A percentile compares a stretch with the other conserved stretches of the same genome.
phyloP scores from a whole-genome alignment of 2,113 vertebrate genomes.

The Reinhardtius hippoglossoides region DNA sequence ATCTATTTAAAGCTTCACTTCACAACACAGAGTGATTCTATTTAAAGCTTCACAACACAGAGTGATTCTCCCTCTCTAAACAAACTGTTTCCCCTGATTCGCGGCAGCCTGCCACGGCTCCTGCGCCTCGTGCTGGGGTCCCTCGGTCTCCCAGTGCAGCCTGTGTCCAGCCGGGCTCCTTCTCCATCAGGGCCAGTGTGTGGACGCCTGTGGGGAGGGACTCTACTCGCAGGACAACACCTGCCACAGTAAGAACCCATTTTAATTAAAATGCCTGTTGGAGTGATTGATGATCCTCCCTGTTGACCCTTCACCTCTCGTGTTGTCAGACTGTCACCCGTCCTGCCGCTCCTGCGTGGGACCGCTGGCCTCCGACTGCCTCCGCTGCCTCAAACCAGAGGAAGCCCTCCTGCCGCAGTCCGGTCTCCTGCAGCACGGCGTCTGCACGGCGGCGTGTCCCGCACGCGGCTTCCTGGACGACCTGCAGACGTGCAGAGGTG shows the following conservation, averaged over 20 bases:
- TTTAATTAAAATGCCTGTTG: no score
- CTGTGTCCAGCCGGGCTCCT: slow-evolving; percentile 80
- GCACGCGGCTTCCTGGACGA: slow-evolving; percentile 79
- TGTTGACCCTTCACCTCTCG: not conserved
- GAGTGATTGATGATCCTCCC: not conserved
- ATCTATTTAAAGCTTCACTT: no score
- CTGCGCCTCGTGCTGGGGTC: slow-evolving; percentile 87
- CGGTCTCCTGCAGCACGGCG: slow-evolving; percentile 62
- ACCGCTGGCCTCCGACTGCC: slow-evolving; percentile 81
- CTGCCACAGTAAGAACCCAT: slow-evolving; percentile 87
- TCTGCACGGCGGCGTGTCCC: slow-evolving; percentile 84
- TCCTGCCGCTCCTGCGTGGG: slow-evolving; percentile 89
- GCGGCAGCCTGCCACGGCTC: slow-evolving; percentile 87
- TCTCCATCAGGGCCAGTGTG: slow-evolving; percentile 86
- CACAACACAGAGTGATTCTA: no score
- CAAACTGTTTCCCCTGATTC: not conserved
- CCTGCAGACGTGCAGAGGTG: slow-evolving; percentile 86
- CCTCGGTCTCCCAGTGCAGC: slow-evolving; percentile 85
- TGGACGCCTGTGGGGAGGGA: slow-evolving; percentile 87
- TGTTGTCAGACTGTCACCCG: slow-evolving; percentile 85
- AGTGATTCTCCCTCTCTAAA: no score
- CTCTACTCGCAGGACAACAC: slow-evolving; percentile 82
- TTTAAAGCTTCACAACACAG: no score
- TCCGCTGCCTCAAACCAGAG: slow-evolving; percentile 80
- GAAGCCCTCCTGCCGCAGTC: slow-evolving; percentile 79